A percentile compares a stretch with the other conserved stretches of the same genome.
Evolutionary conservation across 2,888 invertebrate genomes (phyloP).

Genomic region (Coelogynopora nodosa): DNA sequence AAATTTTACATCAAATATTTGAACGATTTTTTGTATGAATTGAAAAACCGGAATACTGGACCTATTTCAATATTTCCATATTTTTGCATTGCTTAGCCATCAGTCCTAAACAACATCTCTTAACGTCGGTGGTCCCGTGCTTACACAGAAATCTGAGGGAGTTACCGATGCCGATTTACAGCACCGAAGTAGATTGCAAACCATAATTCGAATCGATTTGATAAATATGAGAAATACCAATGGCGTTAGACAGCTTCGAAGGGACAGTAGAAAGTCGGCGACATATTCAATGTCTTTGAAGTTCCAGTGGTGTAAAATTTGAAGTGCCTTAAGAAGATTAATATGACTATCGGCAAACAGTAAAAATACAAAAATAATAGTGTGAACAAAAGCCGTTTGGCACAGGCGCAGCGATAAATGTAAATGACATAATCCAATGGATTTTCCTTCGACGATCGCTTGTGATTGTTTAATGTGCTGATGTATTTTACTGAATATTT

Average conservation of each 20-base stretch:
- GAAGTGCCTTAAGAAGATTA: neutral
- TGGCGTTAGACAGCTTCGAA: neutral
- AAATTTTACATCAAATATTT: too few relatives aligned
- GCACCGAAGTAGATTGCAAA: neutral
- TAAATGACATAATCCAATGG: too few relatives aligned
- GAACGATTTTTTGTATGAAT: too few relatives aligned
- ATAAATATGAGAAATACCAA: neutral
- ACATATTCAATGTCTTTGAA: neutral
- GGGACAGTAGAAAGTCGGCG: neutral
- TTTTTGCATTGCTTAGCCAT: too few relatives aligned
- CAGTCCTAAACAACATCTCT: neutral
- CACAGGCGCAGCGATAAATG: neutral
- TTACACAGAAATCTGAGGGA: neutral
- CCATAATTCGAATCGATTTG: neutral
- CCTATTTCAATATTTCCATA: too few relatives aligned
- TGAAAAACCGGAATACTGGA: too few relatives aligned
- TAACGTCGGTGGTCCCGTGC: neutral
- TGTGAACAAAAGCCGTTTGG: neutral
- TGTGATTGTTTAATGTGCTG: neutral
- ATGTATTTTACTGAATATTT: neutral
- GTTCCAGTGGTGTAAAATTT: neutral
- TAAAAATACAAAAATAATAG: neutral
- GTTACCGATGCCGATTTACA: neutral
- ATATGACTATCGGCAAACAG: neutral
- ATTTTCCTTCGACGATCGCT: too few relatives aligned